Base-by-base conservation (phyloP, 2,888 invertebrate genomes). In the Achlya flavicornis region DNA sequence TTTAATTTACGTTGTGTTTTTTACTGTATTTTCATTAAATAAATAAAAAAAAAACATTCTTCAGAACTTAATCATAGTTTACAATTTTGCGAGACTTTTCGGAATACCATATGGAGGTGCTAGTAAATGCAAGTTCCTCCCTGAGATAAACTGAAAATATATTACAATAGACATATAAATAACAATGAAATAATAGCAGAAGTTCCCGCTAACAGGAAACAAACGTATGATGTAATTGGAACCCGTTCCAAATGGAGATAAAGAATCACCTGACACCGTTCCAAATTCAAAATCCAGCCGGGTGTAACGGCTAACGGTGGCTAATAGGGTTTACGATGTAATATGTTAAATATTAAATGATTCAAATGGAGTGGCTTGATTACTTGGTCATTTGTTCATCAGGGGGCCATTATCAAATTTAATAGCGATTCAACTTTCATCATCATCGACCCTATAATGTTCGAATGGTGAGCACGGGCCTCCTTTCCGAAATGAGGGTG, bases 251-350 rank as follows among this genome's bases (percentile, higher is more conserved):
- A 58, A 58, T 58, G 4, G 12, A n/a, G 32, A 33, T 58, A 58
- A 59, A 59, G 38, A 59, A 38, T 59, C 38, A 59, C 58, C 58
- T 35, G 58, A 59, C 33, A 59, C 38, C 16, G 38, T 59, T 59
- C 58, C 58, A 59, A 59, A 59, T 16, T 33, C 58, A n/a, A 35
- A 59, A 59, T 11, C 16, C 38, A 11, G 38, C 8, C 16, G 41
- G 41, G 59, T 58, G 60, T 41, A 43, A 43, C 41, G 14, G 26
- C 26, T 41, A 43, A 60, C 41, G 26, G 14, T 41, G 35, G 58
- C 2, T 12, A 14, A 38, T 14, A 19, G 16, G 16, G 53, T 10
- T 19, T 4, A 48, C 48, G 10, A 48, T n/a, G 8, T 48, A 10
- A 16, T 48, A 6, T 16, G 48, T 53, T 46, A 2, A 53, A 10